Evolutionary conservation across 1,140 invertebrate species (phyloP), one percentile per base, ranked within the genome.

Genomic region (Brachionus calyciflorus): DNA sequence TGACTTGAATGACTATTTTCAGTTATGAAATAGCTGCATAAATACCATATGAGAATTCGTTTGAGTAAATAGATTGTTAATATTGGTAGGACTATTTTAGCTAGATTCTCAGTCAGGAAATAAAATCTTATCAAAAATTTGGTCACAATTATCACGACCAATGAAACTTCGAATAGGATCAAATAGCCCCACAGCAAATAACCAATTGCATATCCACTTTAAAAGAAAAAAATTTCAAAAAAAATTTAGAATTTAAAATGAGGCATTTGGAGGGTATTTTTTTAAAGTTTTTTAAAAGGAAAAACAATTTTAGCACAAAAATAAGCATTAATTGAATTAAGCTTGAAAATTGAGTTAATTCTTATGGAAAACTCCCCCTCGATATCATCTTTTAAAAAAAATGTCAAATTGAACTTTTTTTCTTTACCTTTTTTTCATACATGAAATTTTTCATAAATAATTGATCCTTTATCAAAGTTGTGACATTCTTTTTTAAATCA

Each of bases 141-240:
- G 3, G 51, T 28, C 3, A 73, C 51, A 21, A 73, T 73, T 7
- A 73, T 26, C 19, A 49, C 21, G 1, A 73, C 51, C 12, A 73
- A 46, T 5, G 69, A 37, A 3, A 55, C 69, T 55, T 73, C 69
- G 46, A 73, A 73, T 14, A 73, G 26, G 14, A 76, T 37, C 33
- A 76, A 6, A 26, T 77, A 77, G 7, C 76, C 76, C 76, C 76
- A 77, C 3, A 77, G 17, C 17, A 77, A 21, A 53, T 77, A 77
- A 14, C 76, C 76, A 40, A 77, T 65, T 26, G 51, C 41, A n/a
- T 63, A 77, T 10, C 76, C 76, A 30, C 69, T 73, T 37, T 17
- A 70, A 48, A 9, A 70, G 28, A 70, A 28, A 70, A 48, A 48
- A n/a, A n/a, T n/a, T n/a, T 6, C n/a, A 5, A 37, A 37, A 37